phyloP scores from a whole-genome alignment of 2,113 vertebrate genomes.

The Stercorarius parasiticus region DNA sequence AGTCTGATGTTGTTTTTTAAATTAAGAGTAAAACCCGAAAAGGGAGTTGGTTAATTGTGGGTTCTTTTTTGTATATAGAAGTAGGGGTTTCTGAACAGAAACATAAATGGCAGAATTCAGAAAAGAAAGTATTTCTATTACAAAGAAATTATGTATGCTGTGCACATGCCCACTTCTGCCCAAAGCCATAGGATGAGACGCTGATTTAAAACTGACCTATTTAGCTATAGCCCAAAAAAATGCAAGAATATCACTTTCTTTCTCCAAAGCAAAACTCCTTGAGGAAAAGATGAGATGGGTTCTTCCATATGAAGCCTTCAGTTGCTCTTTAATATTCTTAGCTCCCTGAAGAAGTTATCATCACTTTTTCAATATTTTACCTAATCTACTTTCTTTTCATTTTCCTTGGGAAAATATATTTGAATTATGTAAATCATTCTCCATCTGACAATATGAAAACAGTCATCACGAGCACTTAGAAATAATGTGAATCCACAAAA shows the following conservation, averaged over 20 bases:
- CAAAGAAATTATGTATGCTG: neutral
- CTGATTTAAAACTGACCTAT: neutral
- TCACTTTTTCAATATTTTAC: neutral
- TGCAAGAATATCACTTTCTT: neutral
- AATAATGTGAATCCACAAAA: neutral
- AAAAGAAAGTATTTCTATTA: neutral
- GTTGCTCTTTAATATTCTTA: neutral
- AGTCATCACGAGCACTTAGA: neutral
- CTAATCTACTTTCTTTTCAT: neutral
- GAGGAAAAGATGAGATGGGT: neutral
- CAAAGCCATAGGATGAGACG: neutral
- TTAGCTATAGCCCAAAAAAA: neutral
- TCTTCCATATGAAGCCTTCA: neutral
- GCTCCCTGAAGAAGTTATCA: neutral
- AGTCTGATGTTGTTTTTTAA: neutral
- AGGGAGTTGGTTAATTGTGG: neutral
- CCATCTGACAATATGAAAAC: neutral
- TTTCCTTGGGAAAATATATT: neutral
- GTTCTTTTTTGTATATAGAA: neutral
- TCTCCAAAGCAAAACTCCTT: neutral
- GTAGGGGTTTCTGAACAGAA: neutral
- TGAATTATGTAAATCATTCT: conserved; percentile 1
- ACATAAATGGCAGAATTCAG: neutral
- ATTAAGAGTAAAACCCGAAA: neutral
- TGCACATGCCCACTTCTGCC: neutral